Base-by-base conservation (phyloP, 2,113 vertebrate genomes). In the Nematolebias whitei region DNA sequence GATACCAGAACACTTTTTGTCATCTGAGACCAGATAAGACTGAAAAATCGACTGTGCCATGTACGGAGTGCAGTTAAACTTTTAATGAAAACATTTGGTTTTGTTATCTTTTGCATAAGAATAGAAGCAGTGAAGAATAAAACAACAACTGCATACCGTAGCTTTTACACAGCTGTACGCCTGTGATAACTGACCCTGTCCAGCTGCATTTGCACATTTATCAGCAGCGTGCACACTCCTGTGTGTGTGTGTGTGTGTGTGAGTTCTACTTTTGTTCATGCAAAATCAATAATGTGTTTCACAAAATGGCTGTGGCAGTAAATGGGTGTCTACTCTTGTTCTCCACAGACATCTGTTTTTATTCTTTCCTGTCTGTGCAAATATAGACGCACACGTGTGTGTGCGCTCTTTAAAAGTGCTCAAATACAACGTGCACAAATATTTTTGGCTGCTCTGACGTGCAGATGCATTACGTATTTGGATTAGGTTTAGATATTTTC, bases 201-300 rank as follows among this genome's bases (percentile, higher is more conserved):
- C 23, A 22, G 51, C 38, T 2, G n/a, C 49, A 48, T 26, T 29
- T 23, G 44, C 39, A 41, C 26, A 58, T 71, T 49, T 78, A 60
- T 78, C 44, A 60, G 71, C 18, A 35, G 26, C 39, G 53, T 44
- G 44, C 66, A 67, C 12, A n/a, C 54, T 32, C 39, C 18, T 43
- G 22, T 22, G 12, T 32, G 18, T 59, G 39, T n/a, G 41, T 40
- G 32, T 7, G 18, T 18, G 20, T 11, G 13, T 32, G 6, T 19
- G 51, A 10, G 50, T 41, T 47, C 52, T 58, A 13, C 19, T 64
- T 12, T 11, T 19, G 18, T 43, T 54, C 43, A 56, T n/a, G 18
- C 50, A 41, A 6, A n/a, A 3, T 44, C 20, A 41, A 12, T 35
- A 12, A 23, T 8, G 19, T 22, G 20, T 0, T 2, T 7, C 13